Base-by-base conservation (phyloP, 1,140 invertebrate genomes). In the Drosophila subobscura region DNA sequence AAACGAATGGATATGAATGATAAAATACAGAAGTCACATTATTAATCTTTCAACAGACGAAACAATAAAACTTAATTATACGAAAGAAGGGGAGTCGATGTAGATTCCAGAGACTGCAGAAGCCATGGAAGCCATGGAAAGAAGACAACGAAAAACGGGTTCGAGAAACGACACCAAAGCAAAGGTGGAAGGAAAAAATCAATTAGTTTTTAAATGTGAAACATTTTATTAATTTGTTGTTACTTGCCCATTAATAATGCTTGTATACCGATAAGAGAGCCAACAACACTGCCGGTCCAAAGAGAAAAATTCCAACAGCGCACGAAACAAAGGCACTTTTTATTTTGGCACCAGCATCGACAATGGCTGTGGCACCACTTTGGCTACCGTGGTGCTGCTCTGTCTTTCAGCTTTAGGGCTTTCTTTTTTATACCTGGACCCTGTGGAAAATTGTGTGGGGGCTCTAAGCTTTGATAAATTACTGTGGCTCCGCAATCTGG, bases 151-250 rank as follows among this genome's bases (percentile, higher is more conserved):
- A 23, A 20, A 16, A 52, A 33, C 60, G 60, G 52, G 57, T 29
- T 44, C 25, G 72, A 50, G 44, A 66, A 59, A 54, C 29, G 55
- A 60, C 67, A 49, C 41, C 63, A 60, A 51, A 65, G 33, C 33
- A 60, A 71, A 63, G 60, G 75, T 67, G 72, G 79, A 74, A 66
- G 53, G 74, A 23, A 86, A 83, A 89, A 88, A 88, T 88, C 83
- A 88, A 88, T 88, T 88, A 88, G 84, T 83, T 88, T 88, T 88
- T 88, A 79, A 88, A 88, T 88, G 83, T 88, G 88, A 89, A 88
- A 88, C 79, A 88, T 89, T 88, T 88, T 88, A 88, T 83, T 88
- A 88, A 88, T 88, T 88, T 88, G 83, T 89, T 88, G 66, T 74
- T 88, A 77, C 83, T 58, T 47, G 46, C 51, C 73, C 74, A 76